Conservation (phyloP, 2,888 invertebrate species). For the Stramonita haemastoma region DNA sequence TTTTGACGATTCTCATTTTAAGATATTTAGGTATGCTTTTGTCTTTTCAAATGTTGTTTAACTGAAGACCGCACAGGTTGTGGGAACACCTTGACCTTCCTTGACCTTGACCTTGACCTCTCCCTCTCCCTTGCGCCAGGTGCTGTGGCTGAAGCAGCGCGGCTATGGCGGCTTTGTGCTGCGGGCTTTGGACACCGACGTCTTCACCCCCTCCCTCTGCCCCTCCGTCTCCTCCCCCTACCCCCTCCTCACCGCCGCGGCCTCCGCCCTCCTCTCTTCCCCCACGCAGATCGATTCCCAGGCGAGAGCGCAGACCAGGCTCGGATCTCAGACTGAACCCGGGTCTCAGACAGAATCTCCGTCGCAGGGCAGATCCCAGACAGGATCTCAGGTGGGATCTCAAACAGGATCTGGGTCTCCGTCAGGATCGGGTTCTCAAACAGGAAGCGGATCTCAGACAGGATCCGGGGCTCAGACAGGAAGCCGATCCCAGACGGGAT, state of each 20-base stretch:
- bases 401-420: background rate
- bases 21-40: no score
- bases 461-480: background rate
- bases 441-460: background rate
- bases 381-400: background rate
- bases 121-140: background rate
- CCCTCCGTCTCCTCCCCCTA: slow-evolving; percentile 8
- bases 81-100: no score
- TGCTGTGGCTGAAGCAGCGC: slow-evolving; percentile 18
- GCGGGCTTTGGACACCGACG: slow-evolving; percentile 23
- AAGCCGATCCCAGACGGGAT: background rate
- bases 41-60: no score
- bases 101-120: no score
- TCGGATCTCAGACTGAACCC: background rate
- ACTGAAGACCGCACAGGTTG: no score
- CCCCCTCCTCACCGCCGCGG: slow-evolving; percentile 28
- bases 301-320: background rate
- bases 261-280: background rate
- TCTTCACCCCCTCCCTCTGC: background rate
- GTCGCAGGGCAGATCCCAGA: background rate
- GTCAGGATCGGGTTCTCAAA: background rate
- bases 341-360: background rate
- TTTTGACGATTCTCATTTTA: no score
- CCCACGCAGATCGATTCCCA: background rate
- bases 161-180: slow-evolving; percentile 20